These are phyloP conservation scores for Penaeus vannamei DNA, from an alignment of 1,140 invertebrate species.

Conservation along the genomic window DNA sequence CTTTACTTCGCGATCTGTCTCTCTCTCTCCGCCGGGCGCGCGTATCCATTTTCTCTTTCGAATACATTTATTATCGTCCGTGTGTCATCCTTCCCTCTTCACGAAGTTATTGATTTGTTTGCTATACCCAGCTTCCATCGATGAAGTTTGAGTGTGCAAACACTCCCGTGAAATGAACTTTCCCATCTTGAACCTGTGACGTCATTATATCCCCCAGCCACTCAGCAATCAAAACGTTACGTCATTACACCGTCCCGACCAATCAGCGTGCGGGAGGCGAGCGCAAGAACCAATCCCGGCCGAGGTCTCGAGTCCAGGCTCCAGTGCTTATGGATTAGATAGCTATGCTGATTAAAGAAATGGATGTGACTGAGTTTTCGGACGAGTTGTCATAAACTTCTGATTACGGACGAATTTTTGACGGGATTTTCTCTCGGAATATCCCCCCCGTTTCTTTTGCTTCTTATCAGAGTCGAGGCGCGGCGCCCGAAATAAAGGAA, in stretches of 20 bases:
- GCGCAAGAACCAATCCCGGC: constrained; percentile 34
- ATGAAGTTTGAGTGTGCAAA: constrained; percentile 60
- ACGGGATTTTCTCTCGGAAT: constrained; percentile 41
- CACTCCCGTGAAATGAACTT: constrained; percentile 58
- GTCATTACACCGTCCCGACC: constrained; percentile 48
- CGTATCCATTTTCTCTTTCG: background rate
- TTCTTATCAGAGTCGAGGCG: background rate
- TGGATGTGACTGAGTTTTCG: constrained; percentile 60
- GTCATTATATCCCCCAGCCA: constrained; percentile 44
- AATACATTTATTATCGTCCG: background rate
- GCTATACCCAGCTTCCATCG: constrained; percentile 53
- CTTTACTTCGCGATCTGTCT: no score
- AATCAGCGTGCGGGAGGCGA: constrained; percentile 14
- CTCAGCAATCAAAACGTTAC: constrained; percentile 34
- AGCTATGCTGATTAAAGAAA: constrained; percentile 62
- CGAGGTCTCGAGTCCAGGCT: background rate
- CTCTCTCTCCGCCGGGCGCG: no score
- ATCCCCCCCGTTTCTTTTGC: background rate
- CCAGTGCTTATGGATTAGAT: constrained; percentile 55
- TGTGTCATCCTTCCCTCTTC: constrained; percentile 36
- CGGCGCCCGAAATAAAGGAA: no score
- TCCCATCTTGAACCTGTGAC: constrained; percentile 58
- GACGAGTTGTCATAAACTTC: constrained; percentile 61
- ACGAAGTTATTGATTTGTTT: constrained; percentile 56
- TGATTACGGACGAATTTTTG: constrained; percentile 53